Base-by-base conservation (phyloP, 2,113 vertebrate genomes). In the Elgaria multicarinata region DNA sequence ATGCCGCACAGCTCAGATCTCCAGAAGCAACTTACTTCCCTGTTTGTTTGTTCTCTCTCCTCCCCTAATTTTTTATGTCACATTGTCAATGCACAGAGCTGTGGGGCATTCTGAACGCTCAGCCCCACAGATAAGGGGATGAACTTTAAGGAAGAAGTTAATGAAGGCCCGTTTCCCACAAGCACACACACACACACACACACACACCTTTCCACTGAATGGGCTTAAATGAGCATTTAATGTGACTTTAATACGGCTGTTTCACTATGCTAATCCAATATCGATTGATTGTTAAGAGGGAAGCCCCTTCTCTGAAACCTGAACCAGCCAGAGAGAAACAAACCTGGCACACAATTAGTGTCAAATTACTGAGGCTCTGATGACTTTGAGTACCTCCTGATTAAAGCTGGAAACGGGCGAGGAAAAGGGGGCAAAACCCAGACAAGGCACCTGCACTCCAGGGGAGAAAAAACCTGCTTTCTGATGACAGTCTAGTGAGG, bases 251-350 rank as follows among this genome's bases (percentile, higher is more conserved):
- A 78, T 69, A 83, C 31, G 72, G 71, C 85, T 77, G 80, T 69
- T 78, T 76, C 62, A 69, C 46, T 84, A 71, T 83, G 90, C 62
- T 83, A 87, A 83, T 83, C 72, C 90, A 77, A 26, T 69, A 90
- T 83, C 5, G 36, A 58, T 84, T n/a, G 86, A 18, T 22, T n/a
- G 90, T 31, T 78, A 0, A 58, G 3, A 84, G 58, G 55, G 55
- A 9, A 58, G 31, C 0, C 42, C 89, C 81, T 85, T 84, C 64
- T 62, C 64, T 18, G 50, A 84, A 83, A 78, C 24, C 14, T 8
- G 39, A 85, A 84, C 5, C 50, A 42, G 67, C 53, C 18, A 20
- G 66, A 3, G 24, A 71, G 53, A 72, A 78, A 46, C 33, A 79
- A 62, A 79, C 81, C 81, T 84, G 80, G 81, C 90, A 62, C 22